phyloP scores from a whole-genome alignment of 2,797 vertebrate genomes.

The Mormyrops boulengeri region DNA sequence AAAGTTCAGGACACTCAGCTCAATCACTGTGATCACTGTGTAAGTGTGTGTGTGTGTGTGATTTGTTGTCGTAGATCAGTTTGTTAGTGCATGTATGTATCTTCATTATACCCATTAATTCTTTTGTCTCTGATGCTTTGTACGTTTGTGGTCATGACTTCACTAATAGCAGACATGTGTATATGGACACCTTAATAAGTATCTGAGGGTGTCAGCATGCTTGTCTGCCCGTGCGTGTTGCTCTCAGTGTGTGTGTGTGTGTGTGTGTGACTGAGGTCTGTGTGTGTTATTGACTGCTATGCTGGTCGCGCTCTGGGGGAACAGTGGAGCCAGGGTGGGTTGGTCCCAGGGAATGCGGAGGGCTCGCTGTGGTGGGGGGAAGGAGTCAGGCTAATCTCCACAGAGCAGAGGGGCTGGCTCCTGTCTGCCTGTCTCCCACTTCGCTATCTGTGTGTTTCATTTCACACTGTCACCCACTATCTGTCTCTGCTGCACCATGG shows the following conservation, averaged over 20 bases:
- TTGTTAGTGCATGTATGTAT: not conserved
- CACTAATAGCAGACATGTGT: not conserved
- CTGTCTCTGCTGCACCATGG: slow-evolving; percentile 57
- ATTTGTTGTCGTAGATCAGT: not conserved
- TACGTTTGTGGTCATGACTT: not conserved
- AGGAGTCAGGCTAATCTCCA: slow-evolving; percentile 78
- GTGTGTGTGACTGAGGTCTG: slow-evolving; percentile 9
- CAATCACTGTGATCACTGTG: not conserved
- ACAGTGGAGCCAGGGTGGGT: slow-evolving; percentile 49
- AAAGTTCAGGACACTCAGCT: not conserved
- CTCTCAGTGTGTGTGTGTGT: slow-evolving; percentile 20
- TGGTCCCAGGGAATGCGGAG: slow-evolving; percentile 67
- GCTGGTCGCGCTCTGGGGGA: slow-evolving; percentile 52
- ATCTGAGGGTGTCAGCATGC: slow-evolving; percentile 5
- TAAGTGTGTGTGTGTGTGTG: not conserved
- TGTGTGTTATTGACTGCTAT: slow-evolving; percentile 29
- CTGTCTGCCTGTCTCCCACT: slow-evolving; percentile 79
- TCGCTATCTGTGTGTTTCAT: slow-evolving; percentile 80
- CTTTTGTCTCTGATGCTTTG: not conserved
- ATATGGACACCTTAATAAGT: not conserved
- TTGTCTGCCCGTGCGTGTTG: slow-evolving; percentile 7
- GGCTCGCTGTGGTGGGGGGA: slow-evolving; percentile 44
- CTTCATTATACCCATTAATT: not conserved
- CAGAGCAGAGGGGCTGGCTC: slow-evolving; percentile 73
- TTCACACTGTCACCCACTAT: slow-evolving; percentile 79